Percentiles rank a stretch among this genome's conserved stretches.
Evolutionary conservation across 2,888 invertebrate species (phyloP).

Genomic region (Helobdella robusta): DNA sequence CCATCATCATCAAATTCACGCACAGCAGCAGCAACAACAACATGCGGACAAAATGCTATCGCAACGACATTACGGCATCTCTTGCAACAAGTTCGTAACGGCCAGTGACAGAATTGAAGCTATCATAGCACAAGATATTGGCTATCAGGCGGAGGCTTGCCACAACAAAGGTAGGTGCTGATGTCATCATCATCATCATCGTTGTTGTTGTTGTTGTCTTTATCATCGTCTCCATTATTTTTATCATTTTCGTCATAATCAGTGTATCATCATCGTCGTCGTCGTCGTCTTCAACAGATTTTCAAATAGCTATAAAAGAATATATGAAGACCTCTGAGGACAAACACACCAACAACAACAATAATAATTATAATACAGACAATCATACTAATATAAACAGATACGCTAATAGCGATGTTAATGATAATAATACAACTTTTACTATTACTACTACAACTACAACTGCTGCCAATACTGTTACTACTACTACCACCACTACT

Average conservation of each 20-base stretch:
- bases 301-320: constrained; percentile 21
- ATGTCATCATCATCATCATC: not conserved
- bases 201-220: not conserved
- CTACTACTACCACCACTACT: not conserved
- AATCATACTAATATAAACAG: not conserved
- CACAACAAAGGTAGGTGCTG: constrained; percentile 17
- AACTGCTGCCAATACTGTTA: not conserved
- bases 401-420: not conserved
- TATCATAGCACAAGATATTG: constrained; percentile 21
- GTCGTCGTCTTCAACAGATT: not conserved
- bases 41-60: too few species aligned
- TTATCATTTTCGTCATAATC: not conserved
- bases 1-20: too few species aligned
- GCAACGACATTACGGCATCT: too few species aligned
- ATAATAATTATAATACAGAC: not conserved
- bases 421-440: not conserved
- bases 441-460: not conserved
- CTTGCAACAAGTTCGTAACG: constrained; percentile 3
- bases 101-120: constrained; percentile 24
- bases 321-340: constrained; percentile 9
- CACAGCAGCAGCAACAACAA: too few species aligned
- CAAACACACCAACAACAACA: not conserved
- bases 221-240: not conserved
- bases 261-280: too few species aligned
- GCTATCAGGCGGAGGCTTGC: not conserved